Evolutionary conservation across 37 sponge, comb jelly and placozoan genomes (phyloP).

Genomic region (Tethya wilhelma): DNA sequence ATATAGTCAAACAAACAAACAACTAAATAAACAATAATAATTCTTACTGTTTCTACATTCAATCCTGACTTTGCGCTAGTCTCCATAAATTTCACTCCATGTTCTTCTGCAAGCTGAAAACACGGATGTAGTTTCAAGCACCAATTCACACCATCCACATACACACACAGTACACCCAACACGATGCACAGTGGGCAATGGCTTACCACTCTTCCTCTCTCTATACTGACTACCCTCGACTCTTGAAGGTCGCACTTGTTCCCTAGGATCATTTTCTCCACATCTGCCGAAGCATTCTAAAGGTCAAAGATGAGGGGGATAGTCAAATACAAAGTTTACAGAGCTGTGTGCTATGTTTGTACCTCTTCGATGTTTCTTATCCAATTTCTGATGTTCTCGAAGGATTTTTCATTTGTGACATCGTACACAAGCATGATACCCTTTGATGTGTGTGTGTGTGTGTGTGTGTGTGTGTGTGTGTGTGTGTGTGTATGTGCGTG

Average conservation of each 20-base stretch:
- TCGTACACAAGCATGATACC: conserved; percentile 99
- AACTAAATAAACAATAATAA: neutral
- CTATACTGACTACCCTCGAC: conserved; percentile 84
- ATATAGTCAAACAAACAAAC: neutral
- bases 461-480: too few species aligned
- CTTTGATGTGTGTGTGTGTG: too few species aligned
- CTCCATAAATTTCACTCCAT: conserved; percentile 96
- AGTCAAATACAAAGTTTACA: too few species aligned
- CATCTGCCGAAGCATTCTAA: conserved; percentile 98
- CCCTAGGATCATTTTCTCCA: conserved; percentile 98
- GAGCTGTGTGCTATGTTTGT: too few species aligned
- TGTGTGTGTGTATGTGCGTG: too few species aligned
- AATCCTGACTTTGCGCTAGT: conserved; percentile 95
- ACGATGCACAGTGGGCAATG: neutral
- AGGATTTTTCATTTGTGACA: conserved; percentile 95
- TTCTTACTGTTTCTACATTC: conserved; percentile 90
- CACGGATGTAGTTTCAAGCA: neutral
- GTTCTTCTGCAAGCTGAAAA: conserved; percentile 92
- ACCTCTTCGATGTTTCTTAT: conserved; percentile 99
- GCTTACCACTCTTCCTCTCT: conserved; percentile 90
- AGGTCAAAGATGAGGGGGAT: too few species aligned
- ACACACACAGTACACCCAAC: neutral
- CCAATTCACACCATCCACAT: neutral
- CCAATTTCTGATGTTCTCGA: conserved; percentile 99
- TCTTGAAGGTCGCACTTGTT: conserved; percentile 98